Evolutionary conservation across 2,888 invertebrate genomes (phyloP).

Genomic region (Yponomeuta sedellus): DNA sequence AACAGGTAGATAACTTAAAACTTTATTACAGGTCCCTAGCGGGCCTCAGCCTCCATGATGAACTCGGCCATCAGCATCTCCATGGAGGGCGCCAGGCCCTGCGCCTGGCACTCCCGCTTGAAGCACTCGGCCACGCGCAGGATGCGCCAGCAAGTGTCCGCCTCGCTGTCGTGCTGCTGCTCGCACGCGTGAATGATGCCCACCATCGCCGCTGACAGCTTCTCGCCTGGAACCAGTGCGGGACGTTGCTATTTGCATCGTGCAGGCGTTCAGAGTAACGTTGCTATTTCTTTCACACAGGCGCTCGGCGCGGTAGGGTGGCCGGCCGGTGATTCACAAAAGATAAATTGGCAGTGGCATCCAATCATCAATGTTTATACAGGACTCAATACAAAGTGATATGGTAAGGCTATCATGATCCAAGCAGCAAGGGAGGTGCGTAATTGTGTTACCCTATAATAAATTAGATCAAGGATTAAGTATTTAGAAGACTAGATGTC

Average conservation of each 20-base stretch:
- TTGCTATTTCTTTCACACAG: too few relatives aligned
- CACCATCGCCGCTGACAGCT: conserved; percentile 47
- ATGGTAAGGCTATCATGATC: too few relatives aligned
- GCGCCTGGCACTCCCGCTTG: conserved; percentile 38
- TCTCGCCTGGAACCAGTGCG: conserved; percentile 35
- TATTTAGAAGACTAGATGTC: too few relatives aligned
- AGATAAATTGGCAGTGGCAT: too few relatives aligned
- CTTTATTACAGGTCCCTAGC: conserved; percentile 12
- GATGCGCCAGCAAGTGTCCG: conserved; percentile 59
- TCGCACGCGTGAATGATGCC: conserved; percentile 51
- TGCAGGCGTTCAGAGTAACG: too few relatives aligned
- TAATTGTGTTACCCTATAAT: too few relatives aligned
- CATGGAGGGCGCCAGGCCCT: conserved; percentile 53
- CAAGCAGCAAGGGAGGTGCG: too few relatives aligned
- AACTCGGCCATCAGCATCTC: conserved; percentile 57
- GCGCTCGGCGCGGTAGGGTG: too few relatives aligned
- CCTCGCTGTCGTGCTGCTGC: conserved; percentile 38
- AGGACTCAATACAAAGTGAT: too few relatives aligned
- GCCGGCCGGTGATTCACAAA: too few relatives aligned
- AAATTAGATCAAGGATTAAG: too few relatives aligned
- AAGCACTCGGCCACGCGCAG: conserved; percentile 59
- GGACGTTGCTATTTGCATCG: background rate
- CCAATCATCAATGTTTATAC: too few relatives aligned
- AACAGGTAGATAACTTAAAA: conserved; percentile 1
- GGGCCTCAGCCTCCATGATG: conserved; percentile 51